Conservation (phyloP, 2,888 invertebrate species). For the Eupithecia dodoneata region DNA sequence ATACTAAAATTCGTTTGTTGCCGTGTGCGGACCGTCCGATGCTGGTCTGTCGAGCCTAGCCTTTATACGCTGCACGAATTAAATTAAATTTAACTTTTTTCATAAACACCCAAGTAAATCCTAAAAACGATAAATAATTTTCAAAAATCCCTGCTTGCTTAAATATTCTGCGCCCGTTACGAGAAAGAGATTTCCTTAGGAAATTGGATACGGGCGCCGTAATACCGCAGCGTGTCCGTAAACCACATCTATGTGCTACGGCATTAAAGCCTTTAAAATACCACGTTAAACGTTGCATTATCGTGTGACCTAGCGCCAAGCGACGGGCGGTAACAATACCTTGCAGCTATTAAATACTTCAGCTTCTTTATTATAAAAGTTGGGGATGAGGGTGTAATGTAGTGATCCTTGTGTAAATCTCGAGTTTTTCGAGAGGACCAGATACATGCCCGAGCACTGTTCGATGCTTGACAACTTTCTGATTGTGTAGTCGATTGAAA, state of each 20-base stretch:
- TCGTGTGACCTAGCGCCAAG: neutral
- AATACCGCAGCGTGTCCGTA: slow-evolving; percentile 2
- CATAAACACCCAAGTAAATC: neutral
- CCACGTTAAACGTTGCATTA: neutral
- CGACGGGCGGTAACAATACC: neutral
- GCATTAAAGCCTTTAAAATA: slow-evolving; percentile 1
- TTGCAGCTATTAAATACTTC: neutral
- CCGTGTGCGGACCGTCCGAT: too few relatives aligned
- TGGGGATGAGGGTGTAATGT: too few relatives aligned
- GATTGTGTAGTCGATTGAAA: too few relatives aligned
- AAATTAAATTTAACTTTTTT: neutral
- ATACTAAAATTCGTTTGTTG: too few relatives aligned
- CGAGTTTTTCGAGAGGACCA: too few relatives aligned
- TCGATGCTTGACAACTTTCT: too few relatives aligned
- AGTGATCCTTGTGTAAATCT: too few relatives aligned
- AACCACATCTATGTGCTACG: neutral
- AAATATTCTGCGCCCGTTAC: slow-evolving; percentile 14
- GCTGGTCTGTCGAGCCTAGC: too few relatives aligned
- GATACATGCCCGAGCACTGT: too few relatives aligned
- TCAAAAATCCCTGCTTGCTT: neutral
- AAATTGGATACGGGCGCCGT: slow-evolving; percentile 22
- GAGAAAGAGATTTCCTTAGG: slow-evolving; percentile 19
- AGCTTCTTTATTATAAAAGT: too few relatives aligned
- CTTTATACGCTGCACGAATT: neutral
- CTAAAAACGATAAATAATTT: neutral